These are phyloP conservation scores for Otus sunia DNA, from an alignment of 2,113 vertebrate genomes.

Conservation along the genomic window DNA sequence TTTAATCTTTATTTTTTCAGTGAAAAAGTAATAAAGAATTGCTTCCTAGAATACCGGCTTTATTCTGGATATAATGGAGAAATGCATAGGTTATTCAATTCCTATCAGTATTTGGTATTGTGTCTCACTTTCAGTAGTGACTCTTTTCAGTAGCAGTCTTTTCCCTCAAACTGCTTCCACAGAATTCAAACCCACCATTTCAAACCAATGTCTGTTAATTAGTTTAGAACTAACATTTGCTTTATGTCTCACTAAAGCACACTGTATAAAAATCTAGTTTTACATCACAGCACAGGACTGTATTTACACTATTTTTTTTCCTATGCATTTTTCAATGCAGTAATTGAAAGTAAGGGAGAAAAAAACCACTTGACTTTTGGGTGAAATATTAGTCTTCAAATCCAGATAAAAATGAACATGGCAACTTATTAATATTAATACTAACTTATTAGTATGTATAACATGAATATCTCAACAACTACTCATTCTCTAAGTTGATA, in stretches of 20 bases:
- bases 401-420: conserved; percentile 17
- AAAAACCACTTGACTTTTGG: neutral
- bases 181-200: neutral
- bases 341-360: neutral
- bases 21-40: neutral
- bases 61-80: neutral
- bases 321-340: neutral
- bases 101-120: neutral
- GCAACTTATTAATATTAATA: conserved; percentile 29
- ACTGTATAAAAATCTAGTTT: neutral
- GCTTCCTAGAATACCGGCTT: neutral
- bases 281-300: neutral
- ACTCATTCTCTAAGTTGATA: conserved; percentile 58
- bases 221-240: neutral
- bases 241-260: neutral
- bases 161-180: neutral
- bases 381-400: conserved; percentile 18
- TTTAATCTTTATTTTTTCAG: neutral
- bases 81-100: neutral
- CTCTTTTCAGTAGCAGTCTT: neutral
- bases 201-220: neutral
- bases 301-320: neutral
- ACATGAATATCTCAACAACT: conserved; percentile 40
- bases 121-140: neutral
- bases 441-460: conserved; percentile 45